Conservation (phyloP, 1,140 invertebrate genomes). For the Lepidostoma basale region DNA sequence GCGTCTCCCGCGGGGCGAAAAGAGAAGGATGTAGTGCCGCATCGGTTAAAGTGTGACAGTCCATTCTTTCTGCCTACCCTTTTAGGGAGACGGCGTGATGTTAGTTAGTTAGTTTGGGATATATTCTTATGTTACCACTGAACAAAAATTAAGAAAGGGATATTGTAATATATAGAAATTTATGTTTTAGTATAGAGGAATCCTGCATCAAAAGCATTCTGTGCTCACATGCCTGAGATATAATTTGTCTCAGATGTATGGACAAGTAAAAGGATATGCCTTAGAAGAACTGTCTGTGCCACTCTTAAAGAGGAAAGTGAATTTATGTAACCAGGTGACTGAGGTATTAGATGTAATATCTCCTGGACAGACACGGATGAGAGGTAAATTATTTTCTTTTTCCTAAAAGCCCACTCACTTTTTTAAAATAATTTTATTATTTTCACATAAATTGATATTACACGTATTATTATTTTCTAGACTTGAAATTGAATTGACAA, state of each 20-base stretch:
- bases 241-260: constrained; percentile 76
- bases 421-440: too few species aligned
- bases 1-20: too few species aligned
- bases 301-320: constrained; percentile 75
- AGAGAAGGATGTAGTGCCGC: too few species aligned
- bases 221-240: constrained; percentile 68
- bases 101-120: not conserved
- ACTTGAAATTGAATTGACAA: too few species aligned
- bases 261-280: constrained; percentile 71
- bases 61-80: too few species aligned
- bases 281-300: constrained; percentile 74
- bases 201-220: constrained; percentile 76
- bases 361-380: constrained; percentile 74
- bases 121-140: too few species aligned
- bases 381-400: constrained; percentile 64
- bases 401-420: too few species aligned
- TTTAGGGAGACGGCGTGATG: not conserved
- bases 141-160: too few species aligned
- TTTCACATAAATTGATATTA: too few species aligned
- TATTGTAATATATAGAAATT: too few species aligned
- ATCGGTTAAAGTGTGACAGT: too few species aligned
- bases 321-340: constrained; percentile 72
- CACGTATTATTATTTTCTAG: too few species aligned
- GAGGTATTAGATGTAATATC: constrained; percentile 73
- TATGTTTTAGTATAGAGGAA: constrained; percentile 61